A percentile compares a stretch with the other conserved stretches of the same genome.
Evolutionary conservation across 1,140 invertebrate genomes (phyloP).

Genomic region (Bicyclus anynana): DNA sequence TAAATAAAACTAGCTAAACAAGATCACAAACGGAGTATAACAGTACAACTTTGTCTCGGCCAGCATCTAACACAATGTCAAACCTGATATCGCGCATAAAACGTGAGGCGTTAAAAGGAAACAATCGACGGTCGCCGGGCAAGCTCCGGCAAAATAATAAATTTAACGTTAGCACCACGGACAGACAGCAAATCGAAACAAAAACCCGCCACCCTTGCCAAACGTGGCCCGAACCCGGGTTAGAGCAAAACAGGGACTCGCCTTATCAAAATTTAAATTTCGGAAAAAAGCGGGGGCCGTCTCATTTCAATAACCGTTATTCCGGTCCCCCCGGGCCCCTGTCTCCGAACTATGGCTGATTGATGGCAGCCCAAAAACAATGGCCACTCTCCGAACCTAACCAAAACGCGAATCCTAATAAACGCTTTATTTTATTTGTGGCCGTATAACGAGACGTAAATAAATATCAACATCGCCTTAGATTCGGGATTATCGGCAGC

Average conservation of each 20-base stretch:
- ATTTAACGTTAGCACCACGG: constrained; percentile 58
- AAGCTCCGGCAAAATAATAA: constrained; percentile 42
- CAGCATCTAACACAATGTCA: constrained; percentile 2
- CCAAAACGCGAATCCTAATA: constrained; percentile 74
- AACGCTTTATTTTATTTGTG: constrained; percentile 74
- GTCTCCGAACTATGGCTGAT: constrained; percentile 58
- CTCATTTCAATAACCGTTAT: constrained; percentile 77
- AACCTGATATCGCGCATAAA: constrained; percentile 15
- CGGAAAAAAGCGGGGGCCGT: constrained; percentile 67
- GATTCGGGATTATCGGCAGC: constrained; percentile 55
- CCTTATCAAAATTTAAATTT: constrained; percentile 77
- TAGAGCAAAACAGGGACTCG: constrained; percentile 68
- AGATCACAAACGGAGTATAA: not conserved
- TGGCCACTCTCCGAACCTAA: constrained; percentile 59
- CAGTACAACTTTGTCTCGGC: not conserved
- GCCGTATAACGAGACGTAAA: constrained; percentile 62
- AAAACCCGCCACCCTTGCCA: constrained; percentile 59
- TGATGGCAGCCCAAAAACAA: constrained; percentile 71
- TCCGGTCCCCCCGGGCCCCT: constrained; percentile 36
- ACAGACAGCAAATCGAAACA: constrained; percentile 60
- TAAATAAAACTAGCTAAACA: not conserved
- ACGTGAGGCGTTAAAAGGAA: constrained; percentile 22
- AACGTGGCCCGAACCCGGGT: constrained; percentile 45
- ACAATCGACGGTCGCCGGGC: constrained; percentile 20
- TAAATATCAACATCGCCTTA: constrained; percentile 65